A percentile compares a stretch with the other conserved stretches of the same genome.
These are phyloP conservation scores for Sardina pilchardus DNA, from an alignment of 2,113 vertebrate genomes.

Conservation along the genomic window DNA sequence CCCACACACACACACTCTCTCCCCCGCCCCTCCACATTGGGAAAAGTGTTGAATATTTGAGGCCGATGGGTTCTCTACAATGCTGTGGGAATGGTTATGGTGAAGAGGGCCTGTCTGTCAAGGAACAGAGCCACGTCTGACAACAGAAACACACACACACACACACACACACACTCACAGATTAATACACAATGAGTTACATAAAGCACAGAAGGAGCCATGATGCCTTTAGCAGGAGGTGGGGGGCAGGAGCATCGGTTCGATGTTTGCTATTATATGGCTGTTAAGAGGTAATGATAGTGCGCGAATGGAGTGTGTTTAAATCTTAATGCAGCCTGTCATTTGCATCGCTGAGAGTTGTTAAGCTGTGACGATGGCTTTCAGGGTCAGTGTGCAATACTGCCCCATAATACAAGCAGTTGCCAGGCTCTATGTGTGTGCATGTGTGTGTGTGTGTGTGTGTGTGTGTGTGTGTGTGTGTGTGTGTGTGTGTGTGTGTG, in stretches of 20 bases:
- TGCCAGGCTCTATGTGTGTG: slow-evolving; percentile 24
- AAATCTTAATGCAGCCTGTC: too few species aligned
- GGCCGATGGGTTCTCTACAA: slow-evolving; percentile 28
- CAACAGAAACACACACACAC: slow-evolving; percentile 7
- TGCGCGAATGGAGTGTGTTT: background rate
- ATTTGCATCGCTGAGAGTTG: too few species aligned
- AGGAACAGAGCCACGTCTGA: slow-evolving; percentile 9
- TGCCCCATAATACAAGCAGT: too few species aligned
- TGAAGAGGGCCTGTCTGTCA: slow-evolving; percentile 16
- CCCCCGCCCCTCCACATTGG: background rate
- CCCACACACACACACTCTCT: too few species aligned
- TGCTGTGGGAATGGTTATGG: slow-evolving; percentile 29
- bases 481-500: slow-evolving; percentile 10
- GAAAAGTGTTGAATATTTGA: slow-evolving; percentile 55
- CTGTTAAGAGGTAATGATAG: too few species aligned
- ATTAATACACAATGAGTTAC: background rate
- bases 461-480: slow-evolving; percentile 38
- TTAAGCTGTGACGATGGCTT: too few species aligned
- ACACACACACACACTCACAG: slow-evolving; percentile 28
- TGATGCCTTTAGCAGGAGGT: background rate
- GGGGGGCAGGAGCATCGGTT: background rate
- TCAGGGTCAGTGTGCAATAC: too few species aligned
- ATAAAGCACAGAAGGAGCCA: background rate
- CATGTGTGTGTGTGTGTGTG: slow-evolving; percentile 39
- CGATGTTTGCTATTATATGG: too few species aligned